A percentile compares a stretch with the other conserved stretches of the same genome.
These are phyloP conservation scores for Falco biarmicus DNA, from an alignment of 2,797 vertebrate genomes.

Conservation along the genomic window DNA sequence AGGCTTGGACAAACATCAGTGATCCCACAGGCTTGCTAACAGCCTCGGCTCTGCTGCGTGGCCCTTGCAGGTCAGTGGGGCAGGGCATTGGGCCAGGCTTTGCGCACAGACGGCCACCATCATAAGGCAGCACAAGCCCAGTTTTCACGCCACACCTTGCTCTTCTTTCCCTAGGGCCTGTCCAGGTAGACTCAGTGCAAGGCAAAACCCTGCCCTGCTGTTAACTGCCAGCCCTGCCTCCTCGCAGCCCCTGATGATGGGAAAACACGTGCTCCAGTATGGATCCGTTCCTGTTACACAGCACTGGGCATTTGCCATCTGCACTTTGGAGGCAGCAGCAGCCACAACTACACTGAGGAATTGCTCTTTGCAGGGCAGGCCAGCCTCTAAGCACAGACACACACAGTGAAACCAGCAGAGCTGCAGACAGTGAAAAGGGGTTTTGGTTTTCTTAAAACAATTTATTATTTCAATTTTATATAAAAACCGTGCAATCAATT, in stretches of 20 bases:
- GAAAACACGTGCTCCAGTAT: rapidly evolving
- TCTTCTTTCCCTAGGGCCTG: background rate
- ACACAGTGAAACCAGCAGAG: background rate
- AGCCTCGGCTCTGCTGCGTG: background rate
- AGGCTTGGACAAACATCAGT: background rate
- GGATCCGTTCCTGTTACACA: rapidly evolving
- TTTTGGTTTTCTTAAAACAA: constrained; percentile 37
- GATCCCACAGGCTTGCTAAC: rapidly evolving
- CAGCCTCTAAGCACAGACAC: rapidly evolving
- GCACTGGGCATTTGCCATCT: rapidly evolving
- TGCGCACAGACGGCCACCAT: rapidly evolving
- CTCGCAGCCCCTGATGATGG: rapidly evolving
- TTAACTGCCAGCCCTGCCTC: background rate
- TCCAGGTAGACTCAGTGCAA: rapidly evolving
- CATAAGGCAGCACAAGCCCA: background rate
- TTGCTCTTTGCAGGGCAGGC: rapidly evolving
- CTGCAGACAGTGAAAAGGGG: background rate
- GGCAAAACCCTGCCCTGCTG: background rate
- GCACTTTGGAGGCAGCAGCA: background rate
- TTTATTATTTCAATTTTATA: constrained; percentile 48
- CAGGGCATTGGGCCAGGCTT: rapidly evolving
- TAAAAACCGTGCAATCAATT: constrained; percentile 29
- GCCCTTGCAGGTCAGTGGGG: background rate
- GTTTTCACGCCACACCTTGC: rapidly evolving
- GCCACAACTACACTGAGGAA: rapidly evolving